phyloP scores from a whole-genome alignment of 2,888 invertebrate species.

The Lepetodrilus schrolli region DNA sequence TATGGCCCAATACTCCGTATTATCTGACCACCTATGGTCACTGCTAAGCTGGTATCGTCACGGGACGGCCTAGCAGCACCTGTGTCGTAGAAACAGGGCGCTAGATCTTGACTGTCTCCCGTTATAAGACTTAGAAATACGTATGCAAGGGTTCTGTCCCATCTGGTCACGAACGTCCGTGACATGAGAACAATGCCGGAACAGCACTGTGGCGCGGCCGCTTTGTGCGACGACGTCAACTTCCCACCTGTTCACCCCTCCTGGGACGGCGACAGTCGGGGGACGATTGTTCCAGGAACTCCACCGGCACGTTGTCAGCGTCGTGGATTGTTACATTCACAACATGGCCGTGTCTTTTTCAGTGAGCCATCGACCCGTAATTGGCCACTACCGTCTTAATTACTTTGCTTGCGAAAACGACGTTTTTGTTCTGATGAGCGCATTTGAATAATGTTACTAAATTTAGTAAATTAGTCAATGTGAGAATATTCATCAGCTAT shows the following conservation, averaged over 20 bases:
- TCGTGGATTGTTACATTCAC: neutral
- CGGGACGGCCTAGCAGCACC: too few relatives aligned
- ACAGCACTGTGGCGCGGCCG: neutral
- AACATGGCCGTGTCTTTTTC: neutral
- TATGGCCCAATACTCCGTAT: neutral
- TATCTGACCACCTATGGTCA: too few relatives aligned
- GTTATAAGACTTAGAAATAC: neutral
- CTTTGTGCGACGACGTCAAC: slow-evolving; percentile 8
- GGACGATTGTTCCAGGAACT: neutral
- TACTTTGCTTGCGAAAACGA: too few relatives aligned
- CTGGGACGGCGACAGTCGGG: neutral
- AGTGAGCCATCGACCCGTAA: slow-evolving; percentile 4
- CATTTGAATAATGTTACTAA: too few relatives aligned
- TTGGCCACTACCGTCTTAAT: too few relatives aligned
- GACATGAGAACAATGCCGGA: neutral
- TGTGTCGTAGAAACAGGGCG: too few relatives aligned
- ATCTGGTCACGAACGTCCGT: neutral
- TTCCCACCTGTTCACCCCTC: slow-evolving; percentile 15
- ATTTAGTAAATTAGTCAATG: too few relatives aligned
- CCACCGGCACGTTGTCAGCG: neutral
- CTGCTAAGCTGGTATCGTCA: too few relatives aligned
- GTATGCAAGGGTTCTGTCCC: neutral
- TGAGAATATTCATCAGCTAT: too few relatives aligned
- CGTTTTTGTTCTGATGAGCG: too few relatives aligned
- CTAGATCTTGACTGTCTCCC: too few relatives aligned